Evolutionary conservation across 2,113 vertebrate species (phyloP).

Genomic region (Beaufortia kweichowensis): DNA sequence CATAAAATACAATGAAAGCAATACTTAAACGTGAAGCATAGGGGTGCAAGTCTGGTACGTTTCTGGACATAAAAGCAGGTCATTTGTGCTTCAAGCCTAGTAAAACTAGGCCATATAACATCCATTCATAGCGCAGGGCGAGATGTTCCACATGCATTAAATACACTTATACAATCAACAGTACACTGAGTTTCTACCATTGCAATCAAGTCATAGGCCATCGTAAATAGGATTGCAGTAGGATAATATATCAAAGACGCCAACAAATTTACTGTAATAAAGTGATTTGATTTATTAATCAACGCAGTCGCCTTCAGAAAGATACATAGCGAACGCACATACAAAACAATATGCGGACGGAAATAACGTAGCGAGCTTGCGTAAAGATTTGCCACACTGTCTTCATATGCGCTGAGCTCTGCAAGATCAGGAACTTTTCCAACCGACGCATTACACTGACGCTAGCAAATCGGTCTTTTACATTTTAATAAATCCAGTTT

Average conservation of each 20-base stretch:
- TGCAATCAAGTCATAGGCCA: not conserved
- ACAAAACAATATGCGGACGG: not conserved
- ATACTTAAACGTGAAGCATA: conserved; percentile 1
- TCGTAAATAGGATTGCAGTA: conserved; percentile 11
- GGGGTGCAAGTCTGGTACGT: conserved; percentile 33
- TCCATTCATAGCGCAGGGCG: conserved; percentile 6
- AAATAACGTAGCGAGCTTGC: not conserved
- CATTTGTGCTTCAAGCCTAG: conserved; percentile 41
- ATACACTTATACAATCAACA: not conserved
- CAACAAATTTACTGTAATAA: not conserved
- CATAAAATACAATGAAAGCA: not conserved
- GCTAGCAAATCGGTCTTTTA: not conserved
- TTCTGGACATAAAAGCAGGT: conserved; percentile 51
- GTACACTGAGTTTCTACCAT: not conserved
- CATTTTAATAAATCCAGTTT: not conserved
- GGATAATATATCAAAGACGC: not conserved
- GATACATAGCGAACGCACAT: not conserved
- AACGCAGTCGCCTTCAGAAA: not conserved
- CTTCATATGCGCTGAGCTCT: not conserved
- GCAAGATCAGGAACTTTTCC: conserved; percentile 30
- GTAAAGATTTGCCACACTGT: conserved; percentile 2
- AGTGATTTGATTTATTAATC: conserved; percentile 15
- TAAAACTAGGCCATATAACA: conserved; percentile 50
- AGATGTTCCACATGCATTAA: conserved; percentile 1
- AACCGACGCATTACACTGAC: not conserved